These are phyloP conservation scores for Drosophila setosimentum DNA, from an alignment of 2,888 invertebrate species.

Conservation along the genomic window DNA sequence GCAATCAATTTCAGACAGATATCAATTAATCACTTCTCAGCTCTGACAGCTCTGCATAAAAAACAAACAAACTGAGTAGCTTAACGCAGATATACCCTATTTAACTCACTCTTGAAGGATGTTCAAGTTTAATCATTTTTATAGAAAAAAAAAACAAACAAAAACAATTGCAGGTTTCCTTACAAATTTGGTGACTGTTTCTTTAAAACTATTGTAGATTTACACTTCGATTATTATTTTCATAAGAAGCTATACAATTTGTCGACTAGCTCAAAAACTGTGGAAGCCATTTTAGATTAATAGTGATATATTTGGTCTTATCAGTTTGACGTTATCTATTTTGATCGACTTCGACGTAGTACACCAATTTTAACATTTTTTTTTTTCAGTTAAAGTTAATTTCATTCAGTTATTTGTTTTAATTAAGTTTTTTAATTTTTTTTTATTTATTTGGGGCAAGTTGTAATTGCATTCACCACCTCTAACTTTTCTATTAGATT, in stretches of 20 bases:
- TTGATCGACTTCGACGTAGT: too few relatives aligned
- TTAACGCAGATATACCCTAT: neutral
- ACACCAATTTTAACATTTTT: too few relatives aligned
- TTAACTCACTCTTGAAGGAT: neutral
- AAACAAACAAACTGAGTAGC: neutral
- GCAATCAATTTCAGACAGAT: constrained; percentile 1
- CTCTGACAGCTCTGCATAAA: neutral
- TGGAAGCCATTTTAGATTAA: neutral
- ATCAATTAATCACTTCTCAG: constrained; percentile 1
- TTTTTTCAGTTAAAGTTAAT: neutral
- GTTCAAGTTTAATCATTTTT: neutral
- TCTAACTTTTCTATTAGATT: neutral
- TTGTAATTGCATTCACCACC: neutral
- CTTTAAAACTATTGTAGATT: neutral
- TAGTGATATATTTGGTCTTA: too few relatives aligned
- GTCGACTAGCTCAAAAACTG: neutral
- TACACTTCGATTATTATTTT: neutral
- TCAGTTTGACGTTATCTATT: neutral
- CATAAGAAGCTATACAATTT: neutral
- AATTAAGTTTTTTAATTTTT: neutral
- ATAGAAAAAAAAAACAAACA: neutral
- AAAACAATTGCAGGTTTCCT: neutral
- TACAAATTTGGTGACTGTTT: neutral
- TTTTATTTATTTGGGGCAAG: neutral
- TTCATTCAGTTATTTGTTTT: neutral